phyloP scores from a whole-genome alignment of 2,113 vertebrate species.

The Vulpes lagopus region DNA sequence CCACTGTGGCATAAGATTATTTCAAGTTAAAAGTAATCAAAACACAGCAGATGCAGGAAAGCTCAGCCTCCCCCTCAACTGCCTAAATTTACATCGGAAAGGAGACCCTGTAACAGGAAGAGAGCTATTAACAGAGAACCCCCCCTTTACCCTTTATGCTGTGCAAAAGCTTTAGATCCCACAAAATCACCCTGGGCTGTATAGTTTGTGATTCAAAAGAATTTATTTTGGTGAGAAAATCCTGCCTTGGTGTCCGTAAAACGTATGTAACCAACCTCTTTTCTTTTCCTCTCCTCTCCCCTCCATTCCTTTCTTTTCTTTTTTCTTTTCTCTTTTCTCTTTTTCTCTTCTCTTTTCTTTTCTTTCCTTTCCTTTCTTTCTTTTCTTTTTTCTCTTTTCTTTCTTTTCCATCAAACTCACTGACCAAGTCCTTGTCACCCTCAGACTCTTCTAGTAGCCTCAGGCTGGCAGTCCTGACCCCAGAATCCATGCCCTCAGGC shows the following conservation, averaged over 20 bases:
- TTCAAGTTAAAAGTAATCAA: not conserved
- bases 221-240: conserved; percentile 24
- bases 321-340: too few species aligned
- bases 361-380: too few species aligned
- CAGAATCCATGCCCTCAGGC: not conserved
- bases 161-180: not conserved
- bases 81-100: not conserved
- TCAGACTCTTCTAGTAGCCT: not conserved
- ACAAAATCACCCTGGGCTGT: not conserved
- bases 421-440: not conserved
- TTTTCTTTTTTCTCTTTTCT: too few species aligned
- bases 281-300: not conserved
- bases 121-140: not conserved
- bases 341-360: too few species aligned
- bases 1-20: not conserved
- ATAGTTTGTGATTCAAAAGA: conserved; percentile 19
- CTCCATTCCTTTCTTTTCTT: not conserved
- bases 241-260: not conserved
- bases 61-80: not conserved
- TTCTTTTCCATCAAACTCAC: not conserved
- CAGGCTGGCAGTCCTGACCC: not conserved
- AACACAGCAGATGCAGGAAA: not conserved
- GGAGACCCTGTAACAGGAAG: not conserved
- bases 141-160: not conserved
- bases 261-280: not conserved